These are phyloP conservation scores for Mallotus villosus DNA, from an alignment of 2,797 vertebrate genomes.

Conservation along the genomic window DNA sequence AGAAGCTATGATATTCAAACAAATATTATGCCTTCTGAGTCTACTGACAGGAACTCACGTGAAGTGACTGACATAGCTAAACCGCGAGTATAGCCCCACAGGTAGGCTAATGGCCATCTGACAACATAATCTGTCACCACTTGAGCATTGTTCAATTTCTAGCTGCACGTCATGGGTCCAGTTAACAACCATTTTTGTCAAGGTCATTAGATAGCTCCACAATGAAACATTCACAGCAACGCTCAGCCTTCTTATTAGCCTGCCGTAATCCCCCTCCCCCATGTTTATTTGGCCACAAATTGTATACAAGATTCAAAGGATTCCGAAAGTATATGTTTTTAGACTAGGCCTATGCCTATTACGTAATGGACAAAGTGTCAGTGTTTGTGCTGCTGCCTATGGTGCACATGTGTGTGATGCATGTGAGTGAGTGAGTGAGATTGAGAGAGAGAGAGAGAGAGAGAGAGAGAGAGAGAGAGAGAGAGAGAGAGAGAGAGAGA, in stretches of 20 bases:
- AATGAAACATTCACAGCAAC: not conserved
- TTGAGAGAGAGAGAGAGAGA: too few species aligned
- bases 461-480: too few species aligned
- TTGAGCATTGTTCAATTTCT: slow-evolving; percentile 19
- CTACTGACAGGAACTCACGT: not conserved
- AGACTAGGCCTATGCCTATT: too few species aligned
- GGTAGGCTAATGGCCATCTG: slow-evolving; percentile 64
- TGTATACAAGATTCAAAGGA: too few species aligned
- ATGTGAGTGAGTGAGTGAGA: too few species aligned
- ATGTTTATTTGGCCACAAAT: too few species aligned
- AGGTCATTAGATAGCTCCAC: slow-evolving; percentile 58
- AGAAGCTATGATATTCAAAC: too few species aligned
- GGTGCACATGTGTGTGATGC: too few species aligned
- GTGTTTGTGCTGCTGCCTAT: too few species aligned
- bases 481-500: too few species aligned
- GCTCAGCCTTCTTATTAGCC: not conserved
- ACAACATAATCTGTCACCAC: slow-evolving; percentile 78
- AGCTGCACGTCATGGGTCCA: slow-evolving; percentile 51
- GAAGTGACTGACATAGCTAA: not conserved
- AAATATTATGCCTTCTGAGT: not conserved
- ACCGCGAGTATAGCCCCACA: not conserved
- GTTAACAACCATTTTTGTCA: slow-evolving; percentile 61
- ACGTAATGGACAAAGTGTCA: too few species aligned
- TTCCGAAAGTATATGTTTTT: too few species aligned
- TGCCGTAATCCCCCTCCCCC: not conserved